Evolutionary conservation across 2,113 vertebrate genomes (phyloP).

Genomic region (Romanogobio albipinnatus): DNA sequence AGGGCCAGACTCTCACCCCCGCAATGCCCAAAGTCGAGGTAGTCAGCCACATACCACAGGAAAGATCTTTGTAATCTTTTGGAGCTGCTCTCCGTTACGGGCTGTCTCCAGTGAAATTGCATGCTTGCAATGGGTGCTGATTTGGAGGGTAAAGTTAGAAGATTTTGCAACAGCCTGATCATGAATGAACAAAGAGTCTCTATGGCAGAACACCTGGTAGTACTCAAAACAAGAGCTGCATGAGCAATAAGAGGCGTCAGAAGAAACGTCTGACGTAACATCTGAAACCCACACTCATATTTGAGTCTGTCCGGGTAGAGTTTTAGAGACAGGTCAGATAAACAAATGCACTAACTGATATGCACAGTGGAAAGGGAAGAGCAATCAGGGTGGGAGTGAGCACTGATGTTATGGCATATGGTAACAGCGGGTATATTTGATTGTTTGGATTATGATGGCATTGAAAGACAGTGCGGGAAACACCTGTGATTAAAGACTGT

Average conservation of each 20-base stretch:
- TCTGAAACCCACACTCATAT: neutral
- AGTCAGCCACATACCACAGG: neutral
- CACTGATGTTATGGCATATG: constrained; percentile 10
- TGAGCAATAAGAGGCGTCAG: constrained; percentile 56
- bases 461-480: constrained; percentile 61
- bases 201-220: constrained; percentile 62
- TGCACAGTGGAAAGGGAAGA: constrained; percentile 33
- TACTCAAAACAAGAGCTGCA: constrained; percentile 55
- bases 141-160: constrained; percentile 26
- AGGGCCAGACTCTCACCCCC: constrained; percentile 2
- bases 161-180: constrained; percentile 3
- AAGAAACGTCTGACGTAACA: constrained; percentile 10
- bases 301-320: constrained; percentile 20
- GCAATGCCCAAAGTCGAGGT: neutral
- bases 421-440: constrained; percentile 54
- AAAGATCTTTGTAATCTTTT: constrained; percentile 1
- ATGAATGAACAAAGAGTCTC: constrained; percentile 58
- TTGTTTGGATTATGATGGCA: constrained; percentile 71
- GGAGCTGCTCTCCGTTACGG: neutral
- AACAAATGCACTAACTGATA: constrained; percentile 30
- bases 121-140: neutral
- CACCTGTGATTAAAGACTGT: constrained; percentile 56
- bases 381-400: constrained; percentile 6
- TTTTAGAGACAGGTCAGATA: neutral
- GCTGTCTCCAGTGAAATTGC: neutral